phyloP scores from a whole-genome alignment of 2,797 vertebrate genomes.

The Vespertilio murinus region DNA sequence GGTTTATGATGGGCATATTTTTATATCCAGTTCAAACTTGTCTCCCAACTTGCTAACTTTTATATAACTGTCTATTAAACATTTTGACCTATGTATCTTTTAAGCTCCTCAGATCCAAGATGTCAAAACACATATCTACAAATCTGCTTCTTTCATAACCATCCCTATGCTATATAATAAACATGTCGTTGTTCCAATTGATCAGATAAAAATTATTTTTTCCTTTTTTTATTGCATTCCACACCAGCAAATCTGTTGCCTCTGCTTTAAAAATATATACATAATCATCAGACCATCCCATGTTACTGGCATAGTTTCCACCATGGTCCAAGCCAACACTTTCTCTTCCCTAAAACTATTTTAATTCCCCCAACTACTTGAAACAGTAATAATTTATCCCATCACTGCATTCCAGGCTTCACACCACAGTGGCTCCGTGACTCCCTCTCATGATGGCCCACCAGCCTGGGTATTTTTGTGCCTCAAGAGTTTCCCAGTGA shows the following conservation, averaged over 20 bases:
- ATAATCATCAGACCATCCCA: background rate
- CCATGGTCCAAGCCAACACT: background rate
- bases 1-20: background rate
- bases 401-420: background rate
- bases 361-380: background rate
- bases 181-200: background rate
- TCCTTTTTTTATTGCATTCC: background rate
- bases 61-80: background rate
- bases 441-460: background rate
- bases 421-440: rapidly evolving
- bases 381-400: background rate
- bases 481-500: background rate
- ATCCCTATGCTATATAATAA: background rate
- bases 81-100: background rate
- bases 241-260: background rate
- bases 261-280: background rate
- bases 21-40: background rate
- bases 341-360: background rate
- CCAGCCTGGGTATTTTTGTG: background rate
- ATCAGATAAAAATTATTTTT: background rate
- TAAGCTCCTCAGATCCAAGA: background rate
- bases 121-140: background rate
- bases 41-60: background rate
- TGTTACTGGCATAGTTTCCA: background rate
- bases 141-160: background rate